Conservation (phyloP, 2,113 vertebrate genomes). For the Chionomys nivalis region DNA sequence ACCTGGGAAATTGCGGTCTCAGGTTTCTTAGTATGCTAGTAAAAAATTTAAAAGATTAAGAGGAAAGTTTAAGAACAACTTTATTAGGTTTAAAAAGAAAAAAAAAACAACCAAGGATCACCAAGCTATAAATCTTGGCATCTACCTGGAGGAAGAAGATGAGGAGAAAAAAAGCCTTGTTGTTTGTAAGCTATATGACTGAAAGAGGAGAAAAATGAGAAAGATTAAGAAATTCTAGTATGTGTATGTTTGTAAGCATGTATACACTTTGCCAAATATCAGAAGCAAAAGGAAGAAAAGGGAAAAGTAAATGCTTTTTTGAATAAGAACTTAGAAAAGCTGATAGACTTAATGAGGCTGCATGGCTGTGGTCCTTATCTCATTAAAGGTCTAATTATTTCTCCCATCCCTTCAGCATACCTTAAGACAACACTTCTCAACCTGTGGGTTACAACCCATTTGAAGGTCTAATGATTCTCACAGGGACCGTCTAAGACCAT, state of each 20-base stretch:
- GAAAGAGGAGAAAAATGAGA: background rate
- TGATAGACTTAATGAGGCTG: background rate
- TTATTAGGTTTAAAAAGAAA: background rate
- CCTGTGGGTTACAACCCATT: no score
- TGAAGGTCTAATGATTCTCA: no score
- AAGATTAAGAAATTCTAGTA: background rate
- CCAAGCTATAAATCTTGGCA: background rate
- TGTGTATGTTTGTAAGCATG: background rate
- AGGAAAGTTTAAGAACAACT: background rate
- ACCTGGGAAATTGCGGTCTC: background rate
- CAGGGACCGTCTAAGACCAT: no score
- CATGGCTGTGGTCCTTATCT: background rate
- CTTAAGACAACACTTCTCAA: no score
- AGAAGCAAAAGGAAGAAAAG: background rate
- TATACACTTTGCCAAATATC: background rate
- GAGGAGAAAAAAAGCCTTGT: background rate
- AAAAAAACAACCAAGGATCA: background rate
- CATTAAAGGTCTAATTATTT: background rate
- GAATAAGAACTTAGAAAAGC: background rate
- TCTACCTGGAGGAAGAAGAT: background rate
- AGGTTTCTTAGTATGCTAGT: background rate
- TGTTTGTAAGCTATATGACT: background rate
- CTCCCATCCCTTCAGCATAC: background rate
- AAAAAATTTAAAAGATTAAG: background rate
- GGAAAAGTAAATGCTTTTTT: background rate